phyloP scores from a whole-genome alignment of 2,888 invertebrate genomes.

The Pristionchus fissidentatus region DNA sequence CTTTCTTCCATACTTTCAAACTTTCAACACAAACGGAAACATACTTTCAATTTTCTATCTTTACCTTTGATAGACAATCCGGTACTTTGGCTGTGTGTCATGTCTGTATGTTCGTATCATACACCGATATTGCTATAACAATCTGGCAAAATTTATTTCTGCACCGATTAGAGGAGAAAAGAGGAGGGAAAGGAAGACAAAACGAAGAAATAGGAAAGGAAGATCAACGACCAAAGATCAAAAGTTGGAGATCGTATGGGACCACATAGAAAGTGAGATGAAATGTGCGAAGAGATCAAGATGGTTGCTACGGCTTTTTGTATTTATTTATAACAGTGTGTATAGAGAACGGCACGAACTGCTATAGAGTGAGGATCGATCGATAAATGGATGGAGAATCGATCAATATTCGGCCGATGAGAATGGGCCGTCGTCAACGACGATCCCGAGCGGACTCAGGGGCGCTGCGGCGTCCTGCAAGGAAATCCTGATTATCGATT shows the following conservation, averaged over 20 bases:
- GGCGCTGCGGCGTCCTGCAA: neutral
- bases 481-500: neutral
- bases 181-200: neutral
- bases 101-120: neutral
- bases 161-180: neutral
- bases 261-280: constrained; percentile 17
- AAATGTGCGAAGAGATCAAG: constrained; percentile 29
- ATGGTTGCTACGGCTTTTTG: neutral
- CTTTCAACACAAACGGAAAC: too few species aligned
- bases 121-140: neutral
- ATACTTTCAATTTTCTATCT: too few species aligned
- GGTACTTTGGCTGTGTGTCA: neutral
- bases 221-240: constrained; percentile 13
- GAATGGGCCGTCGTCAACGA: neutral
- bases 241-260: neutral
- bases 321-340: neutral
- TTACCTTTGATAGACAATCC: too few species aligned
- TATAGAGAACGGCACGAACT: neutral
- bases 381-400: neutral
- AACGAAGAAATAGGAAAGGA: neutral
- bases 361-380: neutral
- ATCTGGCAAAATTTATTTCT: constrained; percentile 26
- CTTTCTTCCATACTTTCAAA: too few species aligned
- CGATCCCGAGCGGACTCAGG: constrained; percentile 18
- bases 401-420: constrained; percentile 16